Conservation (phyloP, 2,797 vertebrate species). For the Oreochromis mossambicus region DNA sequence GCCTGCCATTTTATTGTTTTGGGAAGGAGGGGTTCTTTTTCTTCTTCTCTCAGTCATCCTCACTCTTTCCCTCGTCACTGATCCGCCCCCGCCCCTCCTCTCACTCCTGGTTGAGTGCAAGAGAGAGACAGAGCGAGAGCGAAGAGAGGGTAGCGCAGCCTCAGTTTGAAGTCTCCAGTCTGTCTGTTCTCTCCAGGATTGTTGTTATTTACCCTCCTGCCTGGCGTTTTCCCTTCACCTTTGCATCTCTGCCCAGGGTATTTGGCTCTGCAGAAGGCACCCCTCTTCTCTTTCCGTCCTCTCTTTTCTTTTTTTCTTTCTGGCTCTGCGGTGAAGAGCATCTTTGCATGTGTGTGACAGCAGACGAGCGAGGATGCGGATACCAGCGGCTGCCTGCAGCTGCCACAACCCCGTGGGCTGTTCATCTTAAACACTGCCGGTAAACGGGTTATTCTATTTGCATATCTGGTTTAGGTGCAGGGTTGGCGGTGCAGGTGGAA, state of each 20-base stretch:
- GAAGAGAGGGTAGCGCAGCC: constrained; percentile 28
- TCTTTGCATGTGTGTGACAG: constrained; percentile 42
- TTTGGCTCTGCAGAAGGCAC: background rate
- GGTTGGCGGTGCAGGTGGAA: background rate
- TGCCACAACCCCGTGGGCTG: constrained; percentile 33
- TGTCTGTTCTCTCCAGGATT: constrained; percentile 25
- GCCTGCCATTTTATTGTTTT: constrained; percentile 66
- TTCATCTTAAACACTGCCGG: constrained; percentile 45
- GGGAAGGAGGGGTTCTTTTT: constrained; percentile 8
- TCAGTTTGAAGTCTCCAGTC: constrained; percentile 36
- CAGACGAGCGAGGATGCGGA: constrained; percentile 53
- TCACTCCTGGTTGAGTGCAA: constrained; percentile 14
- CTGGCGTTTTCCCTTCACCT: constrained; percentile 18
- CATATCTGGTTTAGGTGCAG: background rate
- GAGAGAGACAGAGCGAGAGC: background rate
- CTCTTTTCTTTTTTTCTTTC: background rate
- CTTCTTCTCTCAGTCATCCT: constrained; percentile 4
- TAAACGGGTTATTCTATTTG: constrained; percentile 21
- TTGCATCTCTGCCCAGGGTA: background rate
- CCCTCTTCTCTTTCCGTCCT: background rate
- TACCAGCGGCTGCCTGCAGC: constrained; percentile 41
- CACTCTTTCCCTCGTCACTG: constrained; percentile 27
- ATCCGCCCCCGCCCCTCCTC: constrained; percentile 30
- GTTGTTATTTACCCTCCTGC: constrained; percentile 34
- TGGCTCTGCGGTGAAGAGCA: constrained; percentile 30